Conservation (phyloP, 2,888 invertebrate genomes). For the Lasioglossum zephyrum region DNA sequence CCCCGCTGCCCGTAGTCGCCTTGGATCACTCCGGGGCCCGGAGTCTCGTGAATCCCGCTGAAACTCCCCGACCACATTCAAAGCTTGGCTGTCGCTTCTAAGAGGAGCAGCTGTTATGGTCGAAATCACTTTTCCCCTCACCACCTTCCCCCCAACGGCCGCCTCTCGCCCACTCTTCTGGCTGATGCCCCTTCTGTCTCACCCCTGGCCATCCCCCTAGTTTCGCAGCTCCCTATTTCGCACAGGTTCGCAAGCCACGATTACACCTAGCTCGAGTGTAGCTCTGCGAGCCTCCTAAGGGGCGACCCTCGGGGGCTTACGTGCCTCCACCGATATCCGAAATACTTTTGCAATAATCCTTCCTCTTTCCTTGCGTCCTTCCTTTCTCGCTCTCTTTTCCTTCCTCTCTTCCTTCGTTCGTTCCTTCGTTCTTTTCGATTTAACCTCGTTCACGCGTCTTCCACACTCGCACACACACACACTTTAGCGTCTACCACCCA, state of each 20-base stretch:
- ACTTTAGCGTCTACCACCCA: not conserved
- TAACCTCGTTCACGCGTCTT: conserved; percentile 48
- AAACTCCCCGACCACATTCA: conserved; percentile 66
- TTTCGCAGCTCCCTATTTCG: conserved; percentile 63
- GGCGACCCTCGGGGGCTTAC: conserved; percentile 63
- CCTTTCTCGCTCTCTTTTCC: conserved; percentile 57
- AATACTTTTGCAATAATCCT: conserved; percentile 67
- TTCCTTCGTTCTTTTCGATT: conserved; percentile 63
- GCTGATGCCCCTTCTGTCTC: conserved; percentile 34
- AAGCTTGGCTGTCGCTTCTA: conserved; percentile 62
- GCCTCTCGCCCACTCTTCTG: not conserved
- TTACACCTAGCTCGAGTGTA: conserved; percentile 57
- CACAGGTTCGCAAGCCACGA: conserved; percentile 58
- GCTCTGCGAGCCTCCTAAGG: conserved; percentile 31
- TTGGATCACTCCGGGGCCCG: conserved; percentile 60
- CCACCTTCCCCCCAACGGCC: not conserved
- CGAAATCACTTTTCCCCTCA: conserved; percentile 74
- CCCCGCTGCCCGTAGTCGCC: conserved; percentile 58
- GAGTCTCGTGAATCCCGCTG: conserved; percentile 62
- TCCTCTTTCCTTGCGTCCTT: conserved; percentile 62
- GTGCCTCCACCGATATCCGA: conserved; percentile 61
- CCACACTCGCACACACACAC: not conserved
- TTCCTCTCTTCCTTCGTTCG: too few relatives aligned
- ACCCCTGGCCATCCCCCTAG: conserved; percentile 35
- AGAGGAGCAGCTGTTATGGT: conserved; percentile 74